Evolutionary conservation across 1,140 invertebrate species (phyloP), one percentile per base, ranked within the genome.

Genomic region (Ptiloglossa arizonensis): DNA sequence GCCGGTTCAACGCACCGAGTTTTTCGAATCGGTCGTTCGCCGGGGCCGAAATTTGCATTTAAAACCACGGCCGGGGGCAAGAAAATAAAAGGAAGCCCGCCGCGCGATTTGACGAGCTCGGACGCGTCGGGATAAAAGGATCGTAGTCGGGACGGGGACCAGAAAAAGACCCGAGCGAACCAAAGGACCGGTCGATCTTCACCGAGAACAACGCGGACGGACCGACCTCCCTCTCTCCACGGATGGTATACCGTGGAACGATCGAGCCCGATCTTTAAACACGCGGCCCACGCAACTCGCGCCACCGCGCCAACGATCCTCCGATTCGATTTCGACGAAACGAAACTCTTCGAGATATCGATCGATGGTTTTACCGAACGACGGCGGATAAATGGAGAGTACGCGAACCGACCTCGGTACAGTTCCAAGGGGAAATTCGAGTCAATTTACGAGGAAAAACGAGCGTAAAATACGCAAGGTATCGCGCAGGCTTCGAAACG

Each of bases 31-130:
- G 72, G 72, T 46, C 70, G 69, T 80, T 35, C 67, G 73, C 29
- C 73, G 41, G 67, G 41, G 52, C 67, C 71, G 81, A 84, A 84
- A 84, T 84, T 84, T 84, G 81, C 82, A 84, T 84, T 84, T 84
- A 80, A 84, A 84, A 50, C 76, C 66, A 71, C 41, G 62, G 82
- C 82, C 75, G 81, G 59, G 54, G 71, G 67, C 70, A 54, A 44
- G 48, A 56, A 80, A 80, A 80, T 67, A 68, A 80, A 83, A 80
- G 41, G 72, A 83, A 22, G 46, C 35, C n/a, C 32, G 48, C 35
- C 46, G 63, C 62, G 70, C 66, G 54, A 68, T 66, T 83, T 83
- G 81, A 83, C 81, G 81, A 80, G 71, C 63, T 57, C 80, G 57
- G 77, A 80, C 66, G 80, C 59, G 75, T 57, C 80, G 48, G 63